Evolutionary conservation across 2,113 vertebrate genomes (phyloP), one percentile per base, ranked within the genome.

Genomic region (Emydocephalus ijimae): DNA sequence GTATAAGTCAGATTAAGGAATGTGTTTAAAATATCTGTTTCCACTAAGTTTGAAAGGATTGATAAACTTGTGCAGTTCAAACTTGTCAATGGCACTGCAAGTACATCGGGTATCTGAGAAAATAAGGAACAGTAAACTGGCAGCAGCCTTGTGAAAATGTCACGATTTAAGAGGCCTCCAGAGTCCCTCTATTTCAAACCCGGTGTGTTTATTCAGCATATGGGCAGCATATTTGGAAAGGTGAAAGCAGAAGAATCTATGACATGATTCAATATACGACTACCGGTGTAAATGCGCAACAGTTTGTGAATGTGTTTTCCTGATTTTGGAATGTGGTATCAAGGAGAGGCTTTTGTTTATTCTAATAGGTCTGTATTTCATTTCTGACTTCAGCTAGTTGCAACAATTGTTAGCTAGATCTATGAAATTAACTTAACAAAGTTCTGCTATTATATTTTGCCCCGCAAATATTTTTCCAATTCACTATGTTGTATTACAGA

Each of bases 1-100:
- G 88, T 92, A 94, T 92, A 61, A 93, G 56, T 87, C 45, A 93
- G 92, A 90, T 93, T 93, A 94, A 56, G 0, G 4, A 92, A 12
- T 6, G 26, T 91, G 20, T 21, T 50, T 57, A 20, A 56, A 43
- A 81, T 86, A 52, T 90, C 43, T 94, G 85, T 74, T 39, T 85
- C 95, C 10, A 11, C 43, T 94, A 89, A 39, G 20, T 52, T 89
- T 93, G 86, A 54, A 92, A 12, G 74, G 29, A 87, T 69, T 81
- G 74, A 95, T 90, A 90, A 52, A 50, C 52, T 91, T 89, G 92
- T 86, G 89, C 29, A 2, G 6, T 10, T 50, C 24, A 48, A 64
- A 18, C 56, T 90, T 87, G 81, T 87, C 57, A 90, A 29, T 64
- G 85, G 87, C 92, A 55, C 54, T 34, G 12, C 81, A 29, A 90